Evolutionary conservation across 2,113 vertebrate species (phyloP).

Genomic region (Phalacrocorax pelagicus): DNA sequence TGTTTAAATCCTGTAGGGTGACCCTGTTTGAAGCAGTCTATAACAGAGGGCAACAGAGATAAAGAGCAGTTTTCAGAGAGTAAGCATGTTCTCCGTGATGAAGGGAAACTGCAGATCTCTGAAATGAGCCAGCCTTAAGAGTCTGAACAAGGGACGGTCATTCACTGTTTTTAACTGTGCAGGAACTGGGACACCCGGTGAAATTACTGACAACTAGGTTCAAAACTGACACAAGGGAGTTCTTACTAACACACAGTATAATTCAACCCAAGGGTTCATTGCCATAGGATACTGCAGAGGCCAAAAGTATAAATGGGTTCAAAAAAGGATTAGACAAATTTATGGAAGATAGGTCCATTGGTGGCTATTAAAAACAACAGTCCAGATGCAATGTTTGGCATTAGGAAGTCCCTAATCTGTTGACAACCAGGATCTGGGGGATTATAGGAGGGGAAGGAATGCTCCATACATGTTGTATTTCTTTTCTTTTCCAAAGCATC

Average conservation of each 20-base stretch:
- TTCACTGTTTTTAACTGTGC: background rate
- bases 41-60: background rate
- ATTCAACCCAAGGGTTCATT: background rate
- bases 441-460: background rate
- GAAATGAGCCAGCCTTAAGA: background rate
- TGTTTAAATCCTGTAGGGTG: background rate
- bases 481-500: slow-evolving; percentile 30
- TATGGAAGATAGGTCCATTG: slow-evolving; percentile 9
- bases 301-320: background rate
- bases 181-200: background rate
- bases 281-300: background rate
- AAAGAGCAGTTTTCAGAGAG: background rate
- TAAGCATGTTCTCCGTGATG: background rate
- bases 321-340: slow-evolving; percentile 32
- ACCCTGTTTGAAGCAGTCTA: background rate
- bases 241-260: background rate
- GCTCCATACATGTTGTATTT: background rate
- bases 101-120: background rate
- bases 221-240: background rate
- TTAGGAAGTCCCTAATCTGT: background rate
- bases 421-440: background rate
- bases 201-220: background rate
- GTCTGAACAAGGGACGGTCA: background rate
- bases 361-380: background rate
- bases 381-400: slow-evolving; percentile 3